Base-by-base conservation (phyloP, 2,113 vertebrate genomes). In the Callipepla squamata region DNA sequence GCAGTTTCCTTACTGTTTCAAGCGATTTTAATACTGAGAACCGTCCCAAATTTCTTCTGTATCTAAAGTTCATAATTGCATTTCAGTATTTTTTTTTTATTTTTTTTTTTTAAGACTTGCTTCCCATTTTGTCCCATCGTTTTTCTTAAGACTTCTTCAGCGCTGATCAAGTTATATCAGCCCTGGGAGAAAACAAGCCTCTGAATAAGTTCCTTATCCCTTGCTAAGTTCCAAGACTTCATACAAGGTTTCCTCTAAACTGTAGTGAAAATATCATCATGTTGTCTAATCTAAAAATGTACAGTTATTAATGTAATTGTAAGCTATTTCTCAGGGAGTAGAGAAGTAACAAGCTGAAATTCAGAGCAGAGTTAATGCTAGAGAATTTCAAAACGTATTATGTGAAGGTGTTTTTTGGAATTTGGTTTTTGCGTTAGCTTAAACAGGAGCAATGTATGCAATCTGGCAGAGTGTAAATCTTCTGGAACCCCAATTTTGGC, bases 351-450 rank as follows among this genome's bases (percentile, higher is more conserved):
- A 82, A 38, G 30, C 77, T 79, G 66, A 83, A 78, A 48, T 50
- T 63, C 72, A 70, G 91, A 93, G 23, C 34, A 34, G 16, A n/a
- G 20, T 78, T 40, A 65, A 78, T 20, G 30, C 81, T 85, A 36
- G 1, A 66, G 83, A 88, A 76, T 93, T 95, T 92, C 67, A 94
- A 85, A 78, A 53, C 7, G 13, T 62, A 93, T 95, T 79, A 30
- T 80, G 70, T 85, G 91, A 86, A 58, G 28, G 34, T 94, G 58
- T 92, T 84, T 59, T 28, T 3, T 89, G 73, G 42, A 77, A 73
- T 58, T 94, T 81, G 74, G 78, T 45, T 93, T 91, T 72, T 78
- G 7, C 44, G 74, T 63, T 75, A 87, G 61, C 38, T 70, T 58
- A 73, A 80, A 78, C 66, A 75, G 17, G 26, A 89, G 48, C 51